Percentiles rank a stretch among this genome's conserved stretches.
Conservation (phyloP, 2,888 invertebrate genomes). For the Electrophaes corylata region DNA sequence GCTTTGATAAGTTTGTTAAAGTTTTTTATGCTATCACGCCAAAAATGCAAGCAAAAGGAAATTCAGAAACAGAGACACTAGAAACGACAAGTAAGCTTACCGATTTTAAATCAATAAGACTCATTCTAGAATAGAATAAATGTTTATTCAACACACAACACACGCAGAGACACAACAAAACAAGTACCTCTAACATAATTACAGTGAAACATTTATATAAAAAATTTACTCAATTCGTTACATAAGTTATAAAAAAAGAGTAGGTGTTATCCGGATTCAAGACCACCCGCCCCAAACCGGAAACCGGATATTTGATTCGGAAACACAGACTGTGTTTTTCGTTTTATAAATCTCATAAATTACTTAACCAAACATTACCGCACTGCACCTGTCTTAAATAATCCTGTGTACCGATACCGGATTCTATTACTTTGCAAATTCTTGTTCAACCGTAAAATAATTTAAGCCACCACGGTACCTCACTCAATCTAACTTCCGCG, state of each 20-base stretch:
- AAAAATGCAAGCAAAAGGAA: too few relatives aligned
- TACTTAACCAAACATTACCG: not conserved
- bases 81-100: too few relatives aligned
- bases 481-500: slow-evolving; percentile 20
- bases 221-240: too few relatives aligned
- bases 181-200: too few relatives aligned
- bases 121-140: too few relatives aligned
- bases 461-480: slow-evolving; percentile 1
- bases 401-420: not conserved
- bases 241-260: not conserved
- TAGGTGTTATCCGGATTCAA: not conserved
- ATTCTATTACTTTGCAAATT: not conserved
- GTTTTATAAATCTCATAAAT: not conserved
- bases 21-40: not conserved
- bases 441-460: slow-evolving; percentile 6
- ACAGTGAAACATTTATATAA: too few relatives aligned
- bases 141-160: too few relatives aligned
- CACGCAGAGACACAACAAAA: too few relatives aligned
- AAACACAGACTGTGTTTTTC: not conserved
- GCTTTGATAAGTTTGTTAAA: slow-evolving; percentile 4
- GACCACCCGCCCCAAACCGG: not conserved
- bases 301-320: not conserved
- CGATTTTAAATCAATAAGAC: too few relatives aligned
- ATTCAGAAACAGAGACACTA: too few relatives aligned
- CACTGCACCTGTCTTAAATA: not conserved